phyloP scores from a whole-genome alignment of 1,140 invertebrate species.

The Trichonephila clavipes region DNA sequence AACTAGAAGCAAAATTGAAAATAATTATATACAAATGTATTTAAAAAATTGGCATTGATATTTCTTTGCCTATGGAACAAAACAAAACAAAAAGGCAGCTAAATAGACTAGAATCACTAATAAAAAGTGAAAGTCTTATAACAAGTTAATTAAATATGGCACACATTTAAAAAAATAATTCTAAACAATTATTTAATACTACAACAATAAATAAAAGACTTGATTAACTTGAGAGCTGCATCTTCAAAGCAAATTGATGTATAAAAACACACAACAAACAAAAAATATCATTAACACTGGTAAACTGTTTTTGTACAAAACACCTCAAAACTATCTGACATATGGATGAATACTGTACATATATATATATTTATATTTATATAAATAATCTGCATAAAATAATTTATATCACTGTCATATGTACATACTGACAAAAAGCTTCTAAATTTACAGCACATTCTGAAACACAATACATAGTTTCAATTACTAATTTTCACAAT shows the following conservation, averaged over 20 bases:
- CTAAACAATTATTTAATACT: neutral
- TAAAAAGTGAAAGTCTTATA: neutral
- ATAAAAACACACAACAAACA: slow-evolving; percentile 74
- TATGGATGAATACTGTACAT: slow-evolving; percentile 74
- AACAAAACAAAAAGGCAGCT: neutral
- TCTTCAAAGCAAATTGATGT: slow-evolving; percentile 62
- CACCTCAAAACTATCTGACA: slow-evolving; percentile 73
- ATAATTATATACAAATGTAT: too few species aligned
- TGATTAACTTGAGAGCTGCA: neutral
- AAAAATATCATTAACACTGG: slow-evolving; percentile 56
- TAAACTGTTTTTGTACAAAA: slow-evolving; percentile 73
- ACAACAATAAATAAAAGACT: slow-evolving; percentile 33
- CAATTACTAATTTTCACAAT: slow-evolving; percentile 19
- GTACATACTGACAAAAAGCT: slow-evolving; percentile 69
- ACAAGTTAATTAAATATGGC: neutral
- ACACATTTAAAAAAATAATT: neutral
- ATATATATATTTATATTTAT: slow-evolving; percentile 72
- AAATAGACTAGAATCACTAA: slow-evolving; percentile 22
- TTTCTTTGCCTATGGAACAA: neutral
- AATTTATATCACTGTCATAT: slow-evolving; percentile 75
- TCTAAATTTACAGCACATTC: slow-evolving; percentile 72
- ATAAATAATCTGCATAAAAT: slow-evolving; percentile 77
- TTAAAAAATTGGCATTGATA: neutral
- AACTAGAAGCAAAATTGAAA: too few species aligned
- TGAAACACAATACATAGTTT: slow-evolving; percentile 61